Conservation (phyloP, 2,888 invertebrate genomes). For the Conchocele bisecta region DNA sequence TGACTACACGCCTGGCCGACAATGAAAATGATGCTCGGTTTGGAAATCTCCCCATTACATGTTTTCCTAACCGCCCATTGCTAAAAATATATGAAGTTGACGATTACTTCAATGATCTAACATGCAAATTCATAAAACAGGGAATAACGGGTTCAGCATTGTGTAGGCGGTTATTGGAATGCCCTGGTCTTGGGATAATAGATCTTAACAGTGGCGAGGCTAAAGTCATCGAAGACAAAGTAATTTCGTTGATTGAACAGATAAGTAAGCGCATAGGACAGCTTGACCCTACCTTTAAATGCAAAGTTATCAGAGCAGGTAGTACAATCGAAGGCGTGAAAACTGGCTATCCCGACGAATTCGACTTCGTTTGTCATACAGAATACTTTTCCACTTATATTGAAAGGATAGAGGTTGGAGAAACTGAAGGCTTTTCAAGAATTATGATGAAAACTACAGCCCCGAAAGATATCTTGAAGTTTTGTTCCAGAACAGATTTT, state of each 20-base stretch:
- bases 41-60: constrained; percentile 22
- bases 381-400: too few species aligned
- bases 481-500: constrained; percentile 15
- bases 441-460: too few species aligned
- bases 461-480: too few species aligned
- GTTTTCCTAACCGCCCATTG: constrained; percentile 32
- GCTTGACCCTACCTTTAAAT: constrained; percentile 23
- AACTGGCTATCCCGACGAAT: constrained; percentile 41
- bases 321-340: constrained; percentile 37
- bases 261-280: constrained; percentile 25
- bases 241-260: neutral
- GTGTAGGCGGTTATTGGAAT: constrained; percentile 1
- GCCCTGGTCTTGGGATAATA: constrained; percentile 16
- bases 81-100: constrained; percentile 13
- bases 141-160: neutral
- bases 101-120: constrained; percentile 18
- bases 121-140: neutral
- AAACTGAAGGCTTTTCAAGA: too few species aligned
- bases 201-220: constrained; percentile 5
- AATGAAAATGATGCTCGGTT: neutral
- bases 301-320: constrained; percentile 29
- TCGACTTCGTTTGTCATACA: constrained; percentile 35
- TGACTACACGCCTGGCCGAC: neutral
- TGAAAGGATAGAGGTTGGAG: too few species aligned
- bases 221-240: constrained; percentile 6